These are phyloP conservation scores for Volucella inanis DNA, from an alignment of 2,888 invertebrate genomes.

Conservation along the genomic window DNA sequence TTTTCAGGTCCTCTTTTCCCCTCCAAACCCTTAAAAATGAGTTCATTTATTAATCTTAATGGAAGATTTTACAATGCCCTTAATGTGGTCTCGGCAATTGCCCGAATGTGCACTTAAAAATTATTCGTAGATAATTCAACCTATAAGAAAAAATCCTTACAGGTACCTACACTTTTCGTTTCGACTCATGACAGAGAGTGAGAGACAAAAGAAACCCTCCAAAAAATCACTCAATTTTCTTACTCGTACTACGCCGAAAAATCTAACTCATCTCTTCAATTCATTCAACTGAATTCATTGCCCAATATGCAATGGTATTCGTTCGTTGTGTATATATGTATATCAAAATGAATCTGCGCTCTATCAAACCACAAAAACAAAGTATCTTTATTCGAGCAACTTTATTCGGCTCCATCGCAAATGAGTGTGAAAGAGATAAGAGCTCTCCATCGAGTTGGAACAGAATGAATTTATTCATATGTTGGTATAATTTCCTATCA, in stretches of 20 bases:
- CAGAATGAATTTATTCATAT: slow-evolving; percentile 63
- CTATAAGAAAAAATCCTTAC: slow-evolving; percentile 73
- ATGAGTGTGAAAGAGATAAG: slow-evolving; percentile 52
- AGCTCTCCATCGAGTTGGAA: slow-evolving; percentile 39
- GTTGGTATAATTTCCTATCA: slow-evolving; percentile 49
- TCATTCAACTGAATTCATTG: slow-evolving; percentile 69
- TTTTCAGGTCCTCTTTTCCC: slow-evolving; percentile 6
- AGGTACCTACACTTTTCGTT: slow-evolving; percentile 61
- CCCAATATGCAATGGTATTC: slow-evolving; percentile 46
- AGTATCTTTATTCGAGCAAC: slow-evolving; percentile 57
- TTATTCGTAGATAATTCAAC: slow-evolving; percentile 74
- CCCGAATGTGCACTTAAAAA: slow-evolving; percentile 75
- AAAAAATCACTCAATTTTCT: slow-evolving; percentile 48
- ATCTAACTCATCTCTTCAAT: slow-evolving; percentile 46
- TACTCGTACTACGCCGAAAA: background rate
- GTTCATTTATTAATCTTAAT: slow-evolving; percentile 75
- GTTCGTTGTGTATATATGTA: background rate
- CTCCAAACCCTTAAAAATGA: slow-evolving; percentile 66
- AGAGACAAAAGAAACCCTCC: background rate
- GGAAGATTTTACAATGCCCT: slow-evolving; percentile 75
- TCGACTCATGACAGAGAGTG: slow-evolving; percentile 8
- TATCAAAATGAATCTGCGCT: slow-evolving; percentile 70
- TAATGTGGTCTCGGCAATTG: slow-evolving; percentile 75
- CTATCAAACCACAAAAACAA: slow-evolving; percentile 68
- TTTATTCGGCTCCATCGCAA: slow-evolving; percentile 1